Evolutionary conservation across 2,888 invertebrate genomes (phyloP), one percentile per base, ranked within the genome.

Genomic region (Andrena fulva): DNA sequence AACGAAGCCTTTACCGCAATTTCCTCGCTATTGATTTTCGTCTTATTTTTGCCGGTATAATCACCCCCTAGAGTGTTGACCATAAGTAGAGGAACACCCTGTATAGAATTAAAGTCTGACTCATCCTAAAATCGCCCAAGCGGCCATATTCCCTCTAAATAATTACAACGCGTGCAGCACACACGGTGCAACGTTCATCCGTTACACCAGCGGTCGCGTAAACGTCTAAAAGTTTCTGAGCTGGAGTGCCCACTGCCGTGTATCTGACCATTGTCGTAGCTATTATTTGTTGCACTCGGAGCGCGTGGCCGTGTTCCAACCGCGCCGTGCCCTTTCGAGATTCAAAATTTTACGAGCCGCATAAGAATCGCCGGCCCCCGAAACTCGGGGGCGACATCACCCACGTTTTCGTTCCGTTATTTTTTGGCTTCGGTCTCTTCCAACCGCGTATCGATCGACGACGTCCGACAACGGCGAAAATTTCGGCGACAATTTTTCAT

Each of bases 301-400:
- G n/a, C 8, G 8, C 42, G 24, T 59, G 74, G 78, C 54, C 33
- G 70, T 50, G 69, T 70, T 67, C 42, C 52, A 62, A 60, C 29
- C 50, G 52, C 50, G n/a, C 24, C 16, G 31, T 1, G 24, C 33
- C 33, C 24, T 12, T 54, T 31, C n/a, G 24, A 50, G 66, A 31
- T 33, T n/a, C 71, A 56, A 77, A 67, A 68, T 77, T 72, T 80
- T 80, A 78, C 71, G 62, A 66, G 59, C 2, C 0, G 7, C 71
- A 16, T 72, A 72, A 78, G 77, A 80, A 63, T 24, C 33, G 48
- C n/a, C 48, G 62, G 27, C 31, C 10, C n/a, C 27, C 62, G 12
- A 35, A 29, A 52, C 70, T 69, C 16, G 31, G 64, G 33, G 67
- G 60, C 56, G 27, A 52, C 12, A 16, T 2, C 20, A 54, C 35